Evolutionary conservation across 2,113 vertebrate genomes (phyloP), one percentile per base, ranked within the genome.

Genomic region (Oreotrochilus melanogaster): DNA sequence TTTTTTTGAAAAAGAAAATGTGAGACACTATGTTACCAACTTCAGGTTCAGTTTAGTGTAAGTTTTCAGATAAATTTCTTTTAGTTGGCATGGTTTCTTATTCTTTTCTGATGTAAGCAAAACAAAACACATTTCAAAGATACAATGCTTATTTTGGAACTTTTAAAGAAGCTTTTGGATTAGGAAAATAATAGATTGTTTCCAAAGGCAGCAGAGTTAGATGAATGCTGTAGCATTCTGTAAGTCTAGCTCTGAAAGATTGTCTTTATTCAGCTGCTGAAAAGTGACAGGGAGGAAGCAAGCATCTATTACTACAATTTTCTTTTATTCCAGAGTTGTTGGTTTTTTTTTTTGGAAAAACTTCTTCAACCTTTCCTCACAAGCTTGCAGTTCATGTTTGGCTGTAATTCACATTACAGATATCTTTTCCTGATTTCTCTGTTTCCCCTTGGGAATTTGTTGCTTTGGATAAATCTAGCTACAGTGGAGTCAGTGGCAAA

Each of bases 371-470:
- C 7, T 61, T 81, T 86, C 73, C 22, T 65, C n/a, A 91, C 87
- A 95, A 88, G 9, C 9, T 33, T 84, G 67, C 33, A 67, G 19
- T 84, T 70, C 18, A 5, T 78, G 6, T 86, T 86, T 67, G 35
- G 8, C 64, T 92, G 48, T 80, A 92, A 91, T 60, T 88, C 43
- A 28, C 51, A 71, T 67, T 84, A 50, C n/a, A 84, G 39, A 72
- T 25, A 86, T 86, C 23, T 92, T 94, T 94, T 90, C 65, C 33
- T 58, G 60, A 93, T 94, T 94, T 97, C 19, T 71, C 42, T 70
- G 4, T 80, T 94, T 94, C 80, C 31, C 31, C 74, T 58, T 60
- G 72, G 24, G 84, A 33, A 71, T 95, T 86, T 56, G 30, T 51
- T 84, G 42, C 33, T 89, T 93, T 67, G 69, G 56, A 64, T 71